Percentiles rank a stretch among this genome's conserved stretches.
Evolutionary conservation across 2,797 vertebrate genomes (phyloP).

Genomic region (Cyprinella venusta): DNA sequence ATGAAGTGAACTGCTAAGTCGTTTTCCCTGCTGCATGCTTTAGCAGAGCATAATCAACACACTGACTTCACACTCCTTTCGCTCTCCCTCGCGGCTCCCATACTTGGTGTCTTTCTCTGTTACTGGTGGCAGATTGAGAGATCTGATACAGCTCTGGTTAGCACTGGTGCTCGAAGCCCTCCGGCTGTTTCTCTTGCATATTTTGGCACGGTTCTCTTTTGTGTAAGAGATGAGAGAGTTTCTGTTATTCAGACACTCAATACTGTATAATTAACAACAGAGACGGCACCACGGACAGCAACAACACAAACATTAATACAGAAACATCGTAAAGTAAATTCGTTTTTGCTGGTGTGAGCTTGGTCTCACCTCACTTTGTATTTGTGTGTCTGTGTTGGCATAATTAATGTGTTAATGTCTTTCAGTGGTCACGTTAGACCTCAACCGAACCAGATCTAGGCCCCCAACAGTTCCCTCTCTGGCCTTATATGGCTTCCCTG

Average conservation of each 20-base stretch:
- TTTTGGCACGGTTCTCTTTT: conserved; percentile 72
- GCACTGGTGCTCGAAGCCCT: conserved; percentile 38
- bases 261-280: conserved; percentile 54
- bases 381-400: conserved; percentile 45
- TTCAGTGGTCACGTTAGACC: conserved; percentile 62
- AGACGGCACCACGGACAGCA: conserved; percentile 70
- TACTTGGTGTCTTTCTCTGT: conserved; percentile 58
- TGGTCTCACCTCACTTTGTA: conserved; percentile 59
- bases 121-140: conserved; percentile 49
- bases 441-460: conserved; percentile 64
- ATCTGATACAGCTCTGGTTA: conserved; percentile 43
- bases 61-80: conserved; percentile 74
- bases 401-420: conserved; percentile 42
- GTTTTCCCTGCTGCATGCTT: conserved; percentile 80
- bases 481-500: conserved; percentile 25
- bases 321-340: conserved; percentile 64
- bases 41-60: conserved; percentile 76
- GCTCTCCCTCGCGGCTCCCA: conserved; percentile 72
- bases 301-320: conserved; percentile 66
- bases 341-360: conserved; percentile 75
- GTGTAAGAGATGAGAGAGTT: conserved; percentile 42
- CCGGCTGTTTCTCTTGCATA: conserved; percentile 75
- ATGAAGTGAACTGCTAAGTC: conserved; percentile 74
- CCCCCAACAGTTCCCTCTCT: conserved; percentile 65
- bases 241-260: conserved; percentile 68